phyloP scores from a whole-genome alignment of 1,140 invertebrate genomes.

The Drosophila miranda region DNA sequence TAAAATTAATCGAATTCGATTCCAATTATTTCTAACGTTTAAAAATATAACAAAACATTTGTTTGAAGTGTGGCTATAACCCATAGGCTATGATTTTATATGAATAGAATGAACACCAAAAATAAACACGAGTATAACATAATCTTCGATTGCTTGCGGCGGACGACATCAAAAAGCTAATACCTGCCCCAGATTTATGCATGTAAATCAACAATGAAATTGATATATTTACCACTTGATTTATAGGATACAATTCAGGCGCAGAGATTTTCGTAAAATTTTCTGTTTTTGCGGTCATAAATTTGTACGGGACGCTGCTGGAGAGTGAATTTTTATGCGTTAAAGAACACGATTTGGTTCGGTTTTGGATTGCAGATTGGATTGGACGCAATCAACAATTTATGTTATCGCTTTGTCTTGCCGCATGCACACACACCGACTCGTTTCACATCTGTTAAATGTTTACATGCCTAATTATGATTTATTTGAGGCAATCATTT shows the following conservation, averaged over 20 bases:
- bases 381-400: constrained; percentile 42
- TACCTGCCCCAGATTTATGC: constrained; percentile 13
- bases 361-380: background rate
- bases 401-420: constrained; percentile 53
- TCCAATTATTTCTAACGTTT: too few species aligned
- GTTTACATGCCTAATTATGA: constrained; percentile 77
- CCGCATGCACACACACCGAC: background rate
- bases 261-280: constrained; percentile 42
- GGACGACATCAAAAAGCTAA: background rate
- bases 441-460: constrained; percentile 34
- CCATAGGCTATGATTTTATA: too few species aligned
- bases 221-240: constrained; percentile 33
- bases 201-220: constrained; percentile 20
- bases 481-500: constrained; percentile 72
- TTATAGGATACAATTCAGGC: constrained; percentile 35
- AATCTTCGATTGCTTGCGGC: background rate
- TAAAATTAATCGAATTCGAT: background rate
- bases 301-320: constrained; percentile 20
- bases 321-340: constrained; percentile 19
- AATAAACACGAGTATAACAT: too few species aligned
- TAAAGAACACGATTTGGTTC: too few species aligned
- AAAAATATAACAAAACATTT: too few species aligned
- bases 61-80: too few species aligned
- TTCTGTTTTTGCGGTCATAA: constrained; percentile 25
- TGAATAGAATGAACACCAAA: too few species aligned